Evolutionary conservation across 23 tunicate genomes (phyloP).

Genomic region (Botrylloides violaceus): DNA sequence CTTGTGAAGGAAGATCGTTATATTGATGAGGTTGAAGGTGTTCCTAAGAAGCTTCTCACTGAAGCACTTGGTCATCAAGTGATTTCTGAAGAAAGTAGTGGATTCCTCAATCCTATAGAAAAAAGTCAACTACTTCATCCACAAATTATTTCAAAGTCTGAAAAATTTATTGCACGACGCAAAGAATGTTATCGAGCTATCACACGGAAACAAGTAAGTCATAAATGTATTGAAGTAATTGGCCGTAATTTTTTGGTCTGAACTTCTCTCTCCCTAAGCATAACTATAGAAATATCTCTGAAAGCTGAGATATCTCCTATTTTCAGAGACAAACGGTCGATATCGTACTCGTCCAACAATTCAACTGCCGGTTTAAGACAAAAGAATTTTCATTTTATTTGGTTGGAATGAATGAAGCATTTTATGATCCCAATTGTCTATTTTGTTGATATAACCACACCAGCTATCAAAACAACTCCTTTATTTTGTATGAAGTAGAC

Average conservation of each 20-base stretch:
- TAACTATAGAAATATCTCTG: too few relatives aligned
- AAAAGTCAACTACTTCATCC: neutral
- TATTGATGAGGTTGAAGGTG: neutral
- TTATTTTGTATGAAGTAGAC: too few relatives aligned
- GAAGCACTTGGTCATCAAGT: neutral
- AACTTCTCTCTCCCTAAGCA: too few relatives aligned
- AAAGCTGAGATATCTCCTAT: too few relatives aligned
- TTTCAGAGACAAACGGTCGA: neutral
- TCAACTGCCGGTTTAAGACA: neutral
- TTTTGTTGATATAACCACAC: too few relatives aligned
- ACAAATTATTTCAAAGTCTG: neutral
- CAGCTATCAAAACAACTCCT: too few relatives aligned
- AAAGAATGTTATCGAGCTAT: neutral
- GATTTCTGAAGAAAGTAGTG: neutral
- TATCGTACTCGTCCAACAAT: neutral
- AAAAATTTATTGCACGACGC: neutral
- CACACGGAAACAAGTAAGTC: neutral
- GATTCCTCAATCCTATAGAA: neutral
- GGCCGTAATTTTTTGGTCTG: too few relatives aligned
- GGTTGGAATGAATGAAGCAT: neutral
- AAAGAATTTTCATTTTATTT: neutral
- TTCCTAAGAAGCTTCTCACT: neutral
- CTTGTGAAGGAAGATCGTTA: neutral
- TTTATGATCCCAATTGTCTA: neutral
- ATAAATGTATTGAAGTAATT: too few relatives aligned